These are phyloP conservation scores for Drosophila sproati DNA, from an alignment of 1,140 invertebrate genomes.

Conservation along the genomic window DNA sequence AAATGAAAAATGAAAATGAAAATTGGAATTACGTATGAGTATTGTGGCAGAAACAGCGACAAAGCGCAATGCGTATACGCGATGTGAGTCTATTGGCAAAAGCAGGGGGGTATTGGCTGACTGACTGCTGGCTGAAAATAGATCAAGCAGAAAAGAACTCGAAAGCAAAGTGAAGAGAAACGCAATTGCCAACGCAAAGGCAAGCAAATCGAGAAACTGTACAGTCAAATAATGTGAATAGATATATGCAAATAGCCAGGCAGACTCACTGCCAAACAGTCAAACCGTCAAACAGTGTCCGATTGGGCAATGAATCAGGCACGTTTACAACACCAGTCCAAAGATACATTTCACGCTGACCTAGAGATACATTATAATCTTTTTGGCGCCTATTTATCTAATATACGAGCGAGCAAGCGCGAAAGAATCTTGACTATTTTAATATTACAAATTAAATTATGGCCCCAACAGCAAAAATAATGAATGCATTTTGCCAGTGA, in stretches of 20 bases:
- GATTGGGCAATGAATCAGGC: not conserved
- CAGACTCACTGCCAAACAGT: constrained; percentile 34
- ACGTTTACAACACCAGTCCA: not conserved
- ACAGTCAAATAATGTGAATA: constrained; percentile 27
- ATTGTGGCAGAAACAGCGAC: constrained; percentile 16
- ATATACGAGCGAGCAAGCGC: constrained; percentile 6
- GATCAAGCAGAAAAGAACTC: constrained; percentile 68
- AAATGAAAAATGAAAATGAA: constrained; percentile 35
- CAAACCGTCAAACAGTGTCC: not conserved
- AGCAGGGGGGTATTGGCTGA: constrained; percentile 4
- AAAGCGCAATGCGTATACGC: constrained; percentile 63
- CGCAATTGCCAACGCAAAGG: constrained; percentile 53
- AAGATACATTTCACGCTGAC: constrained; percentile 59
- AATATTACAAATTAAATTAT: constrained; percentile 58
- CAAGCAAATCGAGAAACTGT: constrained; percentile 36
- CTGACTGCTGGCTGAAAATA: constrained; percentile 61
- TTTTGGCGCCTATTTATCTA: constrained; percentile 44
- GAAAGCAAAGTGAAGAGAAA: constrained; percentile 34
- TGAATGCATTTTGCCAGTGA: constrained; percentile 20
- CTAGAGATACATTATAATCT: constrained; percentile 49
- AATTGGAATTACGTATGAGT: constrained; percentile 29
- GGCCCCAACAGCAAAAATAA: constrained; percentile 35
- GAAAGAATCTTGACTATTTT: constrained; percentile 29
- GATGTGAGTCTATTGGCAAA: constrained; percentile 19
- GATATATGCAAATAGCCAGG: constrained; percentile 17